Percentiles rank a stretch among this genome's conserved stretches.
These are phyloP conservation scores for Heterodera filipjevi DNA, from an alignment of 2,888 invertebrate genomes.

Conservation along the genomic window DNA sequence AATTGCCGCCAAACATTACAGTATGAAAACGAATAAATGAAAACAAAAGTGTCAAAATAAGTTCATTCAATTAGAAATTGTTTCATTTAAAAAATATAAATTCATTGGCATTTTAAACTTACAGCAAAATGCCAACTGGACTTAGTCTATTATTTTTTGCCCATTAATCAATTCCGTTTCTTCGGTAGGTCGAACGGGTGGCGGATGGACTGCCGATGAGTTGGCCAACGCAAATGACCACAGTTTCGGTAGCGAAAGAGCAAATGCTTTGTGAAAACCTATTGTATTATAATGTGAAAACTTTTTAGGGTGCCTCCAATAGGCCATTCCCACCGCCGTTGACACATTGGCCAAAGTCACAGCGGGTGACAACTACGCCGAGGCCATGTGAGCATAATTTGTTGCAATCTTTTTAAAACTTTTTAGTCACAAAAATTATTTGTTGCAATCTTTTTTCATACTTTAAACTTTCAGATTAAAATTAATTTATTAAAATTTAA, in stretches of 20 bases:
- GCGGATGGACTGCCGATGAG: neutral
- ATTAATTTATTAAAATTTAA: too few relatives aligned
- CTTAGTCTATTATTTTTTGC: neutral
- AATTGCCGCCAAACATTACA: conserved; percentile 6
- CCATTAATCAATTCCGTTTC: neutral
- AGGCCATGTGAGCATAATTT: neutral
- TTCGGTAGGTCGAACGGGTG: neutral
- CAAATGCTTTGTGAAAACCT: neutral
- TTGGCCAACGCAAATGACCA: neutral
- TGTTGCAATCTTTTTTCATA: too few relatives aligned
- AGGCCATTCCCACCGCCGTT: neutral
- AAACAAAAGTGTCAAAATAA: too few relatives aligned
- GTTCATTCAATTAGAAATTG: too few relatives aligned
- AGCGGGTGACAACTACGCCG: neutral
- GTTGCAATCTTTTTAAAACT: too few relatives aligned
- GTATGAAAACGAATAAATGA: neutral
- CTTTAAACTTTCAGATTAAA: too few relatives aligned
- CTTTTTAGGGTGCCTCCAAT: neutral
- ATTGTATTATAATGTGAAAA: too few relatives aligned
- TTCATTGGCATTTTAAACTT: too few relatives aligned
- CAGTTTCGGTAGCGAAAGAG: neutral
- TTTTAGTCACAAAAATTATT: too few relatives aligned
- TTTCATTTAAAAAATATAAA: too few relatives aligned
- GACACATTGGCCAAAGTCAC: neutral
- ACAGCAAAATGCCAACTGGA: too few relatives aligned